These are phyloP conservation scores for Hesperophylax magnus DNA, from an alignment of 1,140 invertebrate species.

Conservation along the genomic window DNA sequence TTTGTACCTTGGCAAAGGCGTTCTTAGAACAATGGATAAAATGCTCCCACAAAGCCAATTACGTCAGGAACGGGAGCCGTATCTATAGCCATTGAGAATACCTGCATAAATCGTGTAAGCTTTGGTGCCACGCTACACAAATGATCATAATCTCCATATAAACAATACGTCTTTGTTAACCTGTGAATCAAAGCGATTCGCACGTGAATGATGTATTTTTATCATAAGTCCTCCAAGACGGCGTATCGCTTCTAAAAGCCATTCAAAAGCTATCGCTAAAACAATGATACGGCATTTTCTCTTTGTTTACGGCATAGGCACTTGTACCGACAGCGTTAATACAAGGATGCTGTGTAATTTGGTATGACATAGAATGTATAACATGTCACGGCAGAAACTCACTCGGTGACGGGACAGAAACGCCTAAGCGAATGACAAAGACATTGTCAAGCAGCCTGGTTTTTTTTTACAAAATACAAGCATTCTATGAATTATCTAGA, in stretches of 20 bases:
- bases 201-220: slow-evolving; percentile 10
- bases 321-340: too few relatives aligned
- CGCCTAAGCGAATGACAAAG: too few relatives aligned
- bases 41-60: background rate
- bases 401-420: background rate
- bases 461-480: too few relatives aligned
- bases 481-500: too few relatives aligned
- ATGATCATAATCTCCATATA: too few relatives aligned
- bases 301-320: background rate
- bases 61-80: background rate
- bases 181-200: slow-evolving; percentile 17
- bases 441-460: too few relatives aligned
- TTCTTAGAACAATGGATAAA: background rate
- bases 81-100: background rate
- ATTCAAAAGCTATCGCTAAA: slow-evolving; percentile 1
- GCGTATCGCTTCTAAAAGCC: slow-evolving; percentile 1
- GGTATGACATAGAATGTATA: background rate
- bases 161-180: slow-evolving; percentile 25
- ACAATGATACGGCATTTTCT: slow-evolving; percentile 15
- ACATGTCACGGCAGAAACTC: background rate
- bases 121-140: background rate
- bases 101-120: slow-evolving; percentile 1
- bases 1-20: too few relatives aligned
- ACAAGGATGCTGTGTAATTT: too few relatives aligned
- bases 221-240: background rate